Evolutionary conservation across 2,113 vertebrate genomes (phyloP), one percentile per base, ranked within the genome.

Genomic region (Dascyllus trimaculatus): DNA sequence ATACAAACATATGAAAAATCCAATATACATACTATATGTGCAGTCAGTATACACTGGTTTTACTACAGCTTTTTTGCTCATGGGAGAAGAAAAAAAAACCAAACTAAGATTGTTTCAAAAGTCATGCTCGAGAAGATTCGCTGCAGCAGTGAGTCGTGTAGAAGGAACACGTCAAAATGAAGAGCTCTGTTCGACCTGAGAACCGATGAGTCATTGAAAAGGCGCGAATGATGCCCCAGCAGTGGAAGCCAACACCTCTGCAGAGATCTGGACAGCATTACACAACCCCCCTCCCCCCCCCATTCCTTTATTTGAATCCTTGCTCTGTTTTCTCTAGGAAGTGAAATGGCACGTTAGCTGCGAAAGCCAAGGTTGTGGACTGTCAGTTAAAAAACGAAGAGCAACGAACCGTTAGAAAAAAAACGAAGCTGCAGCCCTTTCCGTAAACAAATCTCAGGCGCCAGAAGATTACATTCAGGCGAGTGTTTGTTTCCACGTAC

Each of bases 141-240:
- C 60, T 75, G 79, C 66, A 87, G 80, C 87, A 26, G 59, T 54
- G 67, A 86, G 74, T 86, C 63, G 24, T 63, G 61, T 29, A 61
- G 83, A 88, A 52, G 79, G 80, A 87, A 81, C 68, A 69, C 26
- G 51, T 83, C 45, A 69, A 48, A n/a, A 75, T 72, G 74, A n/a
- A 85, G 40, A 86, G 78, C 56, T 62, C 79, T 75, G 89, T 90
- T 90, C 61, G 57, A 95, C 92, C 94, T 93, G 91, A 94, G 92
- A 94, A 91, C 80, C 82, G 74, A 76, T 68, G 81, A 91, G 68
- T 84, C 82, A 56, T 64, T 84, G 53, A 35, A 72, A 91, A 88
- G 71, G 71, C 64, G 58, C 69, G 67, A 75, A 82, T 46, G 67
- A 77, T 69, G 74, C 79, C 67, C 48, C 60, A 71, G 74, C 69